phyloP scores from a whole-genome alignment of 2,888 invertebrate species.

The Gortyna flavago region DNA sequence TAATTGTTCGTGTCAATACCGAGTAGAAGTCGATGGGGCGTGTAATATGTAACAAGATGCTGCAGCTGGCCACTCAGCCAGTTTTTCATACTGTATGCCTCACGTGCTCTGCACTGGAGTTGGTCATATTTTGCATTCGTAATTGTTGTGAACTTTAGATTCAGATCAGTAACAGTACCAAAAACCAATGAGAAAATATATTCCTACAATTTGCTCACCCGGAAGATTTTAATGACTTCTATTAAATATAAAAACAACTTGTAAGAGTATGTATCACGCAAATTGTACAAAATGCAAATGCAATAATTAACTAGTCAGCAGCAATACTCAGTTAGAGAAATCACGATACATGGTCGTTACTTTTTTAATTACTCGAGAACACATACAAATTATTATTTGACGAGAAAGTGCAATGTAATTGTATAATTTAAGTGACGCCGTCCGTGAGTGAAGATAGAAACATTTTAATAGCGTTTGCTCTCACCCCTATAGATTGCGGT shows the following conservation, averaged over 20 bases:
- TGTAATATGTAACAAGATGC: conserved; percentile 68
- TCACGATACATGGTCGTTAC: conserved; percentile 47
- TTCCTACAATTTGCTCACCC: conserved; percentile 26
- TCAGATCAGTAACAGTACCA: conserved; percentile 42
- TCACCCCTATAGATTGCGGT: conserved; percentile 67
- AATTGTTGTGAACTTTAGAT: conserved; percentile 47
- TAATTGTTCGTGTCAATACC: conserved; percentile 67
- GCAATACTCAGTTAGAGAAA: conserved; percentile 57
- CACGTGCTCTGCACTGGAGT: conserved; percentile 59
- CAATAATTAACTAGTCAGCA: conserved; percentile 58
- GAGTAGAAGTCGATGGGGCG: conserved; percentile 66
- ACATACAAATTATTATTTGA: conserved; percentile 39
- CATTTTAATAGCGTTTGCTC: conserved; percentile 59
- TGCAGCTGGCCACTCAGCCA: conserved; percentile 63
- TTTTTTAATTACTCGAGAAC: conserved; percentile 51
- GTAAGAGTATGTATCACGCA: conserved; percentile 11
- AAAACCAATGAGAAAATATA: conserved; percentile 24
- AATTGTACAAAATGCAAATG: conserved; percentile 48
- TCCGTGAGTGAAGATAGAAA: conserved; percentile 51
- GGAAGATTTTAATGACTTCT: conserved; percentile 46
- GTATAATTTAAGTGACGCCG: conserved; percentile 55
- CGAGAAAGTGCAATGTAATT: conserved; percentile 59
- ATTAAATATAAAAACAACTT: conserved; percentile 21
- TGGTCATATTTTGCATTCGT: conserved; percentile 58
- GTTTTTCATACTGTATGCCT: conserved; percentile 65